These are phyloP conservation scores for Falco cherrug DNA, from an alignment of 2,797 vertebrate species.

Conservation along the genomic window DNA sequence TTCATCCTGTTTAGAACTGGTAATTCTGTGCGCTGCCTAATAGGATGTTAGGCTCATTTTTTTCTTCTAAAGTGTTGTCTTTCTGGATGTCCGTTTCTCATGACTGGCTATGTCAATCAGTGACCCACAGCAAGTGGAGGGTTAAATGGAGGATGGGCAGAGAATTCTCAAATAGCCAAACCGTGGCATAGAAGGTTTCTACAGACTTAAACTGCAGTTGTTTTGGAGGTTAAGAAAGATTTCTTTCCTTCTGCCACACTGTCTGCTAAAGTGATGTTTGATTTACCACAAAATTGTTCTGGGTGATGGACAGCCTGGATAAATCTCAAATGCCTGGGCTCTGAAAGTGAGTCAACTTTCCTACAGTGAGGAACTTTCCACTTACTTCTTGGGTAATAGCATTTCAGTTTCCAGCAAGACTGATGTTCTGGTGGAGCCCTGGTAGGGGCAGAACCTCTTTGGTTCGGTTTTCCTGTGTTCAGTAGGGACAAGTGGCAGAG, in stretches of 20 bases:
- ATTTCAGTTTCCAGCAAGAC: background rate
- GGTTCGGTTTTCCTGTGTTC: background rate
- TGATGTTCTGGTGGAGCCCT: background rate
- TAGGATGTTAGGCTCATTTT: background rate
- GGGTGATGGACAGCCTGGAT: conserved; percentile 48
- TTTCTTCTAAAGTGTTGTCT: background rate
- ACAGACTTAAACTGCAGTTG: conserved; percentile 15
- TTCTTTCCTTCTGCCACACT: conserved; percentile 38
- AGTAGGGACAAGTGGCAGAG: background rate
- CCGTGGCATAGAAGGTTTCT: background rate
- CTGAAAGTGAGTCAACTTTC: conserved; percentile 27
- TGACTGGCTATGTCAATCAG: background rate
- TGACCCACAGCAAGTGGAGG: background rate
- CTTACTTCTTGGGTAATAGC: conserved; percentile 5
- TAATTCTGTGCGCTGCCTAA: background rate
- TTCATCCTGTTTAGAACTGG: background rate
- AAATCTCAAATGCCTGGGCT: conserved; percentile 19
- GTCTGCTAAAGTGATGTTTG: conserved; percentile 51
- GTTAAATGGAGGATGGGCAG: background rate
- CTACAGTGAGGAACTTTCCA: background rate
- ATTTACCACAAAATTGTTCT: conserved; percentile 26
- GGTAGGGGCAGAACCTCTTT: background rate
- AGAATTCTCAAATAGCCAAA: background rate
- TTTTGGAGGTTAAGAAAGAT: conserved; percentile 46
- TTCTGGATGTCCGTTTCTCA: background rate